Conservation (phyloP, 2,797 vertebrate species). For the Okamejei kenojei region DNA sequence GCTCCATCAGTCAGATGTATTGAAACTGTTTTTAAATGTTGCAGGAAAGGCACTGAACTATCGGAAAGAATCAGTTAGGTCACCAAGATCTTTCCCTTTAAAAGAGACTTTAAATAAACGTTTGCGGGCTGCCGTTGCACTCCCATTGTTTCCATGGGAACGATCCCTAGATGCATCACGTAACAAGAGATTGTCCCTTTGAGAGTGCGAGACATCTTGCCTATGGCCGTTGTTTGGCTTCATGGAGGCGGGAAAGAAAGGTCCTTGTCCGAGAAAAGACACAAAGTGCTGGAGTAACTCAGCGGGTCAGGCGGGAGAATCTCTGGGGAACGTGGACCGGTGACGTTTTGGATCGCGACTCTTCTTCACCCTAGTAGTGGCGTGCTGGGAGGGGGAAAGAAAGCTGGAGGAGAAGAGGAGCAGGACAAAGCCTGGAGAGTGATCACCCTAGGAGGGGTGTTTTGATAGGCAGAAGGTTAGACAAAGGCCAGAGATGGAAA, state of each 20-base stretch:
- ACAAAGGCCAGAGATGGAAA: too few relatives aligned
- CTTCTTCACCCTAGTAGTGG: too few relatives aligned
- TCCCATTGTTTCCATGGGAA: constrained; percentile 30
- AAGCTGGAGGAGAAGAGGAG: too few relatives aligned
- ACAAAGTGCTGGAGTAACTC: too few relatives aligned
- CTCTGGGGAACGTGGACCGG: too few relatives aligned
- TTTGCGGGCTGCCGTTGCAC: neutral
- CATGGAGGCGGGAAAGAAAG: neutral
- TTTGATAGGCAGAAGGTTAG: too few relatives aligned
- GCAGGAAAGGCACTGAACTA: neutral
- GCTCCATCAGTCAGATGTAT: neutral
- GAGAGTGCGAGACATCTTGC: constrained; percentile 2
- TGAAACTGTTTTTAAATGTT: neutral
- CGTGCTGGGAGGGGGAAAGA: too few relatives aligned
- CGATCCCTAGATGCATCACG: neutral
- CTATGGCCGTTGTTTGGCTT: neutral
- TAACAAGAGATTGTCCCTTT: constrained; percentile 20
- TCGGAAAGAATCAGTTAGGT: neutral
- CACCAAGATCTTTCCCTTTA: neutral
- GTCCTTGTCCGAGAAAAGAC: neutral
- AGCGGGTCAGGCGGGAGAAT: too few relatives aligned
- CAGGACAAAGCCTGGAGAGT: too few relatives aligned
- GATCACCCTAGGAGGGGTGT: too few relatives aligned
- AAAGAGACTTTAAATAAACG: neutral
- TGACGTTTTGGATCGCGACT: too few relatives aligned